Evolutionary conservation across 2,113 vertebrate genomes (phyloP).

Genomic region (Petromus typicus): DNA sequence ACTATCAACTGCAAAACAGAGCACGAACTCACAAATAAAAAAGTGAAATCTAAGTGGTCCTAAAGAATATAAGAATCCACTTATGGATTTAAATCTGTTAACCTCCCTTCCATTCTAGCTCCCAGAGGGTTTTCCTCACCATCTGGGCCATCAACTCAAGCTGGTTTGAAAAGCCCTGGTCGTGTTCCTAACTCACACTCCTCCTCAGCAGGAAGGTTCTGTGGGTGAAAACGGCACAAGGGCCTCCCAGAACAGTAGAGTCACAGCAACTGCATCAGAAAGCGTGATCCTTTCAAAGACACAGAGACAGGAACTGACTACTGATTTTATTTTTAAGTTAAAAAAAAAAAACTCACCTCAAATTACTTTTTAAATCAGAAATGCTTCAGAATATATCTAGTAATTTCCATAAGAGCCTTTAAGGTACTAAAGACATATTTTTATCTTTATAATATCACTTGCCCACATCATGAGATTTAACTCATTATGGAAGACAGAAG

Average conservation of each 20-base stretch:
- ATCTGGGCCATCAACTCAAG: constrained; percentile 57
- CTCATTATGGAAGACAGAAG: not conserved
- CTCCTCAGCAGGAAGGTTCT: constrained; percentile 43
- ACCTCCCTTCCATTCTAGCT: constrained; percentile 18
- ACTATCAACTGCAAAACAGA: not conserved
- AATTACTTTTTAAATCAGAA: constrained; percentile 55
- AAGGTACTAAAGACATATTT: not conserved
- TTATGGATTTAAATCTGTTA: constrained; percentile 31
- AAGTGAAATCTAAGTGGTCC: not conserved
- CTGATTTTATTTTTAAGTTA: not conserved
- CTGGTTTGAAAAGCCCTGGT: constrained; percentile 40
- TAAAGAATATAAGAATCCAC: not conserved
- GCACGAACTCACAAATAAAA: not conserved
- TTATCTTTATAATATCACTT: not conserved
- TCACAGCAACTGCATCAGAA: constrained; percentile 29
- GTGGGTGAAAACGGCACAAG: constrained; percentile 43
- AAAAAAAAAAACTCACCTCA: not conserved
- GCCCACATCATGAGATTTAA: not conserved
- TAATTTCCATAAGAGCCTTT: not conserved
- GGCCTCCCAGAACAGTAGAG: not conserved
- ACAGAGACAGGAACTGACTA: not conserved
- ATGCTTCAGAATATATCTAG: not conserved
- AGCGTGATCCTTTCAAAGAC: not conserved
- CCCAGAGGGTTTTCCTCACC: constrained; percentile 58
- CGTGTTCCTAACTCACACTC: constrained; percentile 47